Conservation (phyloP, 37 sponge, comb jelly and placozoan genomes). For the Amphimedon queenslandica region DNA sequence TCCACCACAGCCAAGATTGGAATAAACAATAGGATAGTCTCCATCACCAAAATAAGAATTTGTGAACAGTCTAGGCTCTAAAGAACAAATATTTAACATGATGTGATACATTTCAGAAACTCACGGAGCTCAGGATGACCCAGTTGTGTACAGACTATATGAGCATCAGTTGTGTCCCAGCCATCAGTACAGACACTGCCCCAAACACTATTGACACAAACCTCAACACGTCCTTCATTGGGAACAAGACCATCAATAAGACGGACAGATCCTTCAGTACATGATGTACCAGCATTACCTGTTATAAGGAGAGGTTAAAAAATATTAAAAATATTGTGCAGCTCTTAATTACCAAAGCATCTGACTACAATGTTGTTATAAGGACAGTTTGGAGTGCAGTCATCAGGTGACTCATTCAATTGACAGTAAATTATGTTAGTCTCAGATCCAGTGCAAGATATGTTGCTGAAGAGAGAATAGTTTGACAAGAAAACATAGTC, state of each 20-base stretch:
- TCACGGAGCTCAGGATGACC: neutral
- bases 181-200: slow-evolving; percentile 1
- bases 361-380: slow-evolving; percentile 2
- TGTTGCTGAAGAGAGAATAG: neutral
- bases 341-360: neutral
- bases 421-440: neutral
- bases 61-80: neutral
- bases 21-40: slow-evolving; percentile 12
- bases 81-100: neutral
- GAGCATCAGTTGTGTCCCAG: slow-evolving; percentile 1
- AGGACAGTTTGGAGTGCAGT: neutral
- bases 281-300: neutral
- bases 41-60: slow-evolving; percentile 13
- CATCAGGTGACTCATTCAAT: neutral
- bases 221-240: neutral
- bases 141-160: neutral
- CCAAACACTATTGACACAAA: slow-evolving; percentile 7
- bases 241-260: neutral
- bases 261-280: neutral
- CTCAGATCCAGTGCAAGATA: neutral
- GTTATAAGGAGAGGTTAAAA: neutral
- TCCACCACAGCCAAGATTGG: slow-evolving; percentile 6
- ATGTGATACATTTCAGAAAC: neutral
- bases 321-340: neutral
- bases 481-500: too few species aligned